Evolutionary conservation across 1,140 invertebrate species (phyloP).

Genomic region (Oncopodura yosiiana): DNA sequence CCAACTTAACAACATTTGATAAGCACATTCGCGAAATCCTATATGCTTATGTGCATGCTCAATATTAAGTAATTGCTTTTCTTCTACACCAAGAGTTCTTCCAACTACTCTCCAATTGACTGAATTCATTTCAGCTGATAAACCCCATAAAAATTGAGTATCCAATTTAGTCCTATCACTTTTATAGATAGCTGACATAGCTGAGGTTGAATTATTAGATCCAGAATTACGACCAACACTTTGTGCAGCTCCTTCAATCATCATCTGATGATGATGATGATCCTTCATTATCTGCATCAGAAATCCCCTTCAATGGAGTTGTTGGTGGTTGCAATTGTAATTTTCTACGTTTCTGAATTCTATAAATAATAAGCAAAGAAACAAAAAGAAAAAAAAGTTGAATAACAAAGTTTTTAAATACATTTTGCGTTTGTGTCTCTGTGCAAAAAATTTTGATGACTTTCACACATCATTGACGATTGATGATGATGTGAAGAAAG

Average conservation of each 20-base stretch:
- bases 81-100: conserved; percentile 35
- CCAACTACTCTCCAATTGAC: conserved; percentile 36
- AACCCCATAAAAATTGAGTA: conserved; percentile 35
- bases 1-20: conserved; percentile 38
- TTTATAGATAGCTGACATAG: conserved; percentile 2
- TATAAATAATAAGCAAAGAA: too few species aligned
- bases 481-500: too few species aligned
- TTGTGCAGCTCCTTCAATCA: neutral
- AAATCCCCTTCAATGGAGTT: neutral
- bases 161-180: conserved; percentile 21
- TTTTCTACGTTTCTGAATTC: neutral
- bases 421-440: too few species aligned
- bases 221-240: neutral
- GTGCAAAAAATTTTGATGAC: too few species aligned
- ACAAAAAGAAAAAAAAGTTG: too few species aligned
- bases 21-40: conserved; percentile 37
- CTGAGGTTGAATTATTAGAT: neutral
- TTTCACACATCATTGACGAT: too few species aligned
- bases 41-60: conserved; percentile 31
- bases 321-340: conserved; percentile 1
- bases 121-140: conserved; percentile 32
- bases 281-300: conserved; percentile 3
- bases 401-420: too few species aligned
- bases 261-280: neutral
- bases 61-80: conserved; percentile 35